phyloP scores from a whole-genome alignment of 2,113 vertebrate species.

The Perccottus glenii region DNA sequence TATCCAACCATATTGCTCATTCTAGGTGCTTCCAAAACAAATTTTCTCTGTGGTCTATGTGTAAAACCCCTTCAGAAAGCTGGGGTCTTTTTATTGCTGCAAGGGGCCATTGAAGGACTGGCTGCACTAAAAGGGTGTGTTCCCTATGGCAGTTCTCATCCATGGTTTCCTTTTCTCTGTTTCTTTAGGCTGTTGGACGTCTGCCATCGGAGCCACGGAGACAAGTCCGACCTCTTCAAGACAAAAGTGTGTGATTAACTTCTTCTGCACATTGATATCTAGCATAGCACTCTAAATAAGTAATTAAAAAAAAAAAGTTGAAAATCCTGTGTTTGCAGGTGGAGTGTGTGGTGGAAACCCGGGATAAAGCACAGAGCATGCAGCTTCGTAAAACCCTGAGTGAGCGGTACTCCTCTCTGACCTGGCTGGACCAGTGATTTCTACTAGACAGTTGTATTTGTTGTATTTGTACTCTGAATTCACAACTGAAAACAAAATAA shows the following conservation, averaged over 20 bases:
- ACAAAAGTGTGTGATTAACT: conserved; percentile 78
- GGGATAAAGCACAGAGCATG: conserved; percentile 83
- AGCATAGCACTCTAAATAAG: no score
- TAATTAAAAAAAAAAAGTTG: no score
- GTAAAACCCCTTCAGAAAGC: no score
- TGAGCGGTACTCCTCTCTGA: conserved; percentile 83
- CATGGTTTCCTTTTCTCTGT: not conserved
- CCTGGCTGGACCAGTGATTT: conserved; percentile 84
- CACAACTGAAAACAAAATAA: not conserved
- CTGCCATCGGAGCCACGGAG: conserved; percentile 81
- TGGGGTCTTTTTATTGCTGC: no score
- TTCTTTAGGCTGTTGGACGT: conserved; percentile 84
- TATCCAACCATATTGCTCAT: no score
- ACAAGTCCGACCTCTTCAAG: conserved; percentile 84
- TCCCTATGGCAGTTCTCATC: no score
- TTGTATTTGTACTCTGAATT: not conserved
- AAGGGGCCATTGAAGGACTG: no score
- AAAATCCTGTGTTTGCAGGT: conserved; percentile 74
- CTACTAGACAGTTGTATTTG: conserved; percentile 1
- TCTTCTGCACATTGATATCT: not conserved
- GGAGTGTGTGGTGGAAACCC: conserved; percentile 87
- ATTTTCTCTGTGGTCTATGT: no score
- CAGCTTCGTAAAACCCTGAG: conserved; percentile 80
- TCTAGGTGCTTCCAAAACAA: no score
- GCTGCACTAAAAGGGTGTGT: no score